A percentile compares a stretch with the other conserved stretches of the same genome.
Conservation (phyloP, 1,140 invertebrate genomes). For the Drosophila mauritiana region DNA sequence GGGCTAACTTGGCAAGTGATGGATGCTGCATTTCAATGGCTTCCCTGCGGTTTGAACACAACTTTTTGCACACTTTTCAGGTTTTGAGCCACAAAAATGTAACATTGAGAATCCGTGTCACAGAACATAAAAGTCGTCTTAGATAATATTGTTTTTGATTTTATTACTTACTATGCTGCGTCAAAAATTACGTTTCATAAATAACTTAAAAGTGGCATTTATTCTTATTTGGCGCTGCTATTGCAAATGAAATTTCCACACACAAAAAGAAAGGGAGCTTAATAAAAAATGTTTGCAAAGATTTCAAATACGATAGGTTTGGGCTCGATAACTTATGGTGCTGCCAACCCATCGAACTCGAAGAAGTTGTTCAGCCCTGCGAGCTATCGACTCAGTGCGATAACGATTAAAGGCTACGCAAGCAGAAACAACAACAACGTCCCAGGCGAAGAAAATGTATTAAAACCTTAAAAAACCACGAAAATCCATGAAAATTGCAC, state of each 20-base stretch:
- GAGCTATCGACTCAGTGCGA: background rate
- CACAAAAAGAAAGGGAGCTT: too few species aligned
- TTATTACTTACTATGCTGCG: background rate
- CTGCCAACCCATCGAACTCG: background rate
- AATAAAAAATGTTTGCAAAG: too few species aligned
- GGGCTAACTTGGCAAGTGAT: background rate
- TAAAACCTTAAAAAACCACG: slow-evolving; percentile 36
- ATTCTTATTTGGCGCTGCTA: background rate
- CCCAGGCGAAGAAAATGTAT: slow-evolving; percentile 54
- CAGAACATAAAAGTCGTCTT: background rate
- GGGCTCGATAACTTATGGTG: background rate
- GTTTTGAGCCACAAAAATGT: slow-evolving; percentile 13
- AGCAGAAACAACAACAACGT: slow-evolving; percentile 49
- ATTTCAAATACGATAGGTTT: background rate
- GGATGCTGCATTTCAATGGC: slow-evolving; percentile 17
- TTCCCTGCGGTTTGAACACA: slow-evolving; percentile 16
- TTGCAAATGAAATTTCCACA: too few species aligned
- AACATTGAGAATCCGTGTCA: slow-evolving; percentile 11
- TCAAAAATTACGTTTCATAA: background rate
- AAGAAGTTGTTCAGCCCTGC: background rate
- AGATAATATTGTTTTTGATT: background rate
- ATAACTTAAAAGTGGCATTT: too few species aligned
- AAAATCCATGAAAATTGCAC: slow-evolving; percentile 21
- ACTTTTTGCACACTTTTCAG: background rate
- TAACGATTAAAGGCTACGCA: slow-evolving; percentile 44